Conservation (phyloP, 2,888 invertebrate genomes). For the Scaptomyza cyrtandrae region DNA sequence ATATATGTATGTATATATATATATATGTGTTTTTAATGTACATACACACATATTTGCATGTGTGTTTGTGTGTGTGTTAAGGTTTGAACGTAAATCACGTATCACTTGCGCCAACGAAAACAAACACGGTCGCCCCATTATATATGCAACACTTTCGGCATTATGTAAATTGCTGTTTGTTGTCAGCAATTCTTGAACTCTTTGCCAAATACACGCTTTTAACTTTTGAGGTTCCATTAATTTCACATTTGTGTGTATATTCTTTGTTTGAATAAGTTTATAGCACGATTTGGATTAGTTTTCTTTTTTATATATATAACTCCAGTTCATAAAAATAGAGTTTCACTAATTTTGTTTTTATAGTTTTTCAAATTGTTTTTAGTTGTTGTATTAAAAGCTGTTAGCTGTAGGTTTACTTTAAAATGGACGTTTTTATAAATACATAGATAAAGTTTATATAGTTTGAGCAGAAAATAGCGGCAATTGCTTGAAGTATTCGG, state of each 20-base stretch:
- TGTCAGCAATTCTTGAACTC: conserved; percentile 24
- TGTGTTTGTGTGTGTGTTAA: conserved; percentile 34
- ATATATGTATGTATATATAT: conserved; percentile 6
- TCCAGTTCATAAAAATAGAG: conserved; percentile 24
- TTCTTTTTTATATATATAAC: background rate
- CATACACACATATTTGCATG: conserved; percentile 29
- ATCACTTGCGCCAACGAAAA: conserved; percentile 52
- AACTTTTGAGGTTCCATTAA: conserved; percentile 73
- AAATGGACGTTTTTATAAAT: conserved; percentile 71
- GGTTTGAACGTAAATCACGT: conserved; percentile 29
- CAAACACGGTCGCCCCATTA: conserved; percentile 70
- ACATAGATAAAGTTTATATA: conserved; percentile 56
- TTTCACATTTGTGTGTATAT: conserved; percentile 53
- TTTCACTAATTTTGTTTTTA: conserved; percentile 18
- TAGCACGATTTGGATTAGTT: conserved; percentile 9
- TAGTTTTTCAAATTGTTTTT: conserved; percentile 8
- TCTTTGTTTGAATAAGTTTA: conserved; percentile 21
- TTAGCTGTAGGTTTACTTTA: conserved; percentile 44
- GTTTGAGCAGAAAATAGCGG: conserved; percentile 68
- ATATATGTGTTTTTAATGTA: conserved; percentile 44
- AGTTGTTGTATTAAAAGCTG: conserved; percentile 42
- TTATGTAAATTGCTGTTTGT: conserved; percentile 49
- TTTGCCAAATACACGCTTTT: conserved; percentile 40
- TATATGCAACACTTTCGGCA: conserved; percentile 65
- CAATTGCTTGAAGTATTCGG: conserved; percentile 44